Conservation (phyloP, 2,888 invertebrate genomes). For the Thumatha senex region DNA sequence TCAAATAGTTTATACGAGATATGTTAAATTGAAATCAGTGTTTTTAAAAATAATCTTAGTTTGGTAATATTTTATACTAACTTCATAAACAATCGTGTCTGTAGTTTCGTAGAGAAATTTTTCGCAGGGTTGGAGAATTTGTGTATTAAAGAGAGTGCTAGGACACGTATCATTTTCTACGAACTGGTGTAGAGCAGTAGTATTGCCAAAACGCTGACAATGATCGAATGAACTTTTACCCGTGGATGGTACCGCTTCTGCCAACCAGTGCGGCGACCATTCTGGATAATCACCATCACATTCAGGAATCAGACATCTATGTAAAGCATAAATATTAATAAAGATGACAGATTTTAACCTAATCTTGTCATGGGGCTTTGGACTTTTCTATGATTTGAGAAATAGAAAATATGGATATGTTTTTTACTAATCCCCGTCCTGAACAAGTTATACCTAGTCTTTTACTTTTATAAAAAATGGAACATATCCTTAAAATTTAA, state of each 20-base stretch:
- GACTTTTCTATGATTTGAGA: too few relatives aligned
- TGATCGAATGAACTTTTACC: slow-evolving; percentile 54
- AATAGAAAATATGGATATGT: neutral
- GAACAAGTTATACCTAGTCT: too few relatives aligned
- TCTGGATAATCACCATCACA: slow-evolving; percentile 44
- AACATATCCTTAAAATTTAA: neutral
- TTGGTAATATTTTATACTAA: slow-evolving; percentile 33
- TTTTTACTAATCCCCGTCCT: too few relatives aligned
- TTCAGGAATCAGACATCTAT: slow-evolving; percentile 40
- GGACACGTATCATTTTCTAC: slow-evolving; percentile 8
- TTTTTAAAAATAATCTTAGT: too few relatives aligned
- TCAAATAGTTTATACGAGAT: too few relatives aligned
- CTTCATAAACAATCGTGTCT: slow-evolving; percentile 66
- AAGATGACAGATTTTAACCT: neutral
- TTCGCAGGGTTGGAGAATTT: slow-evolving; percentile 45
- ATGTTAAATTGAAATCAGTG: too few relatives aligned
- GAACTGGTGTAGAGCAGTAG: slow-evolving; percentile 8
- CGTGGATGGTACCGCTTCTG: slow-evolving; percentile 26
- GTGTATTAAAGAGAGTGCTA: slow-evolving; percentile 46
- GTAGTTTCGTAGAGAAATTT: slow-evolving; percentile 60
- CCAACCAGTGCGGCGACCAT: slow-evolving; percentile 50
- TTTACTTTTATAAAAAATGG: too few relatives aligned
- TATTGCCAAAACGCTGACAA: slow-evolving; percentile 68
- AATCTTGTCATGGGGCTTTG: neutral
- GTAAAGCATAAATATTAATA: neutral